A percentile compares a stretch with the other conserved stretches of the same genome.
These are phyloP conservation scores for Macroramphosus scolopax DNA, from an alignment of 2,797 vertebrate genomes.

Conservation along the genomic window DNA sequence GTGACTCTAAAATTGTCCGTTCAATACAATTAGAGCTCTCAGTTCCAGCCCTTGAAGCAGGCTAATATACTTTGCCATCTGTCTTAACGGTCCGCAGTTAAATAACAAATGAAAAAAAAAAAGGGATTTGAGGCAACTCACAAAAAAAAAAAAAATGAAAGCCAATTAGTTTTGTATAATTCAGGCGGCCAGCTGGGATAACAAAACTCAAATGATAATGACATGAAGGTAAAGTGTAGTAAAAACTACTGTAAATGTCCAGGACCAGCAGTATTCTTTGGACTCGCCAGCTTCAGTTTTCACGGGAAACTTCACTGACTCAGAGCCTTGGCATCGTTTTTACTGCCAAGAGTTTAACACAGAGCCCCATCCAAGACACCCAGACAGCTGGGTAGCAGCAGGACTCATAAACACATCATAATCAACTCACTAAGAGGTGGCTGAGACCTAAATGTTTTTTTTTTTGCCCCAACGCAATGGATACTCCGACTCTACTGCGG, in stretches of 20 bases:
- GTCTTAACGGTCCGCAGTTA: constrained; percentile 18
- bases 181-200: constrained; percentile 10
- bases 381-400: constrained; percentile 50
- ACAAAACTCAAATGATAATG: constrained; percentile 15
- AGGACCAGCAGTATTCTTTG: constrained; percentile 34
- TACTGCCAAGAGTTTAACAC: constrained; percentile 51
- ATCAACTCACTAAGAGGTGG: constrained; percentile 50
- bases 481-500: constrained; percentile 47
- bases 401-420: constrained; percentile 60
- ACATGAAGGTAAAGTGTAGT: constrained; percentile 3
- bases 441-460: constrained; percentile 26
- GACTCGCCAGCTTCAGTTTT: constrained; percentile 41
- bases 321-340: too few relatives aligned
- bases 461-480: constrained; percentile 32
- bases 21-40: too few relatives aligned
- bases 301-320: constrained; percentile 46
- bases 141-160: background rate
- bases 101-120: constrained; percentile 2
- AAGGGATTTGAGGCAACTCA: background rate
- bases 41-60: constrained; percentile 18
- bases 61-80: constrained; percentile 30
- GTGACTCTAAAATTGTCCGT: too few relatives aligned
- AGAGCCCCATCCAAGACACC: constrained; percentile 40
- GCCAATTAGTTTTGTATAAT: constrained; percentile 2
- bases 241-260: constrained; percentile 19